Base-by-base conservation (phyloP, 2,888 invertebrate genomes). In the Neoaliturus tenellus region DNA sequence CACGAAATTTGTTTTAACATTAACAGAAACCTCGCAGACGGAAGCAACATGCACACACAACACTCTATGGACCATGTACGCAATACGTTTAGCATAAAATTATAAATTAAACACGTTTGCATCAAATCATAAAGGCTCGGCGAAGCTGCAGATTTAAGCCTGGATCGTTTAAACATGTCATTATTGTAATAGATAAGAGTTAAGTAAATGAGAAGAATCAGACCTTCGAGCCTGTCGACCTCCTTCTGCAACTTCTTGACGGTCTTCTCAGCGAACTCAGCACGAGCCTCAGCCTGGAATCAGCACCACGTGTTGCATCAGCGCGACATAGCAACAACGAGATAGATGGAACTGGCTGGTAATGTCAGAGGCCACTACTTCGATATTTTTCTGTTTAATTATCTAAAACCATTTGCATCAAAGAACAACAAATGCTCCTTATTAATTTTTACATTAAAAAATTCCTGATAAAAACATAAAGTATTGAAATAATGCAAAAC, bases 181-280 rank as follows among this genome's bases (percentile, higher is more conserved):
- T 44, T 14, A 44, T 44, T 12, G 44, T 14, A 44, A 44, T 44
- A 44, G 8, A 8, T 44, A 44, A 8, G 14, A 44, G 44, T 44
- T 44, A 12, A n/a, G n/a, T n/a, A n/a, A n/a, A n/a, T n/a, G 25
- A n/a, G 39, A 44, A 4, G 28, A 20, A 44, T 83, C 89, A 87
- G 93, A 98, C 98, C 98, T 98, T 99, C 99, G 93, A 99, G 98
- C 96, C 99, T 98, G 95, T 99, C 99, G 92, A 99, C 99, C 92
- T 99, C 99, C 96, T 99, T 99, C 94, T 99, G 99, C 91, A 99
- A 94, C 93, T 99, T 99, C 96, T 99, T 99, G 91, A 99, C 99
- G 90, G 99, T 98, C 94, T 99, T 98, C 92, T 99, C 99, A 89
- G 99, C 99, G 93, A 97, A 99, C 92, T 99, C 99, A 89, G 99